Conservation (phyloP, 2,888 invertebrate genomes). For the Hylaea fasciaria region DNA sequence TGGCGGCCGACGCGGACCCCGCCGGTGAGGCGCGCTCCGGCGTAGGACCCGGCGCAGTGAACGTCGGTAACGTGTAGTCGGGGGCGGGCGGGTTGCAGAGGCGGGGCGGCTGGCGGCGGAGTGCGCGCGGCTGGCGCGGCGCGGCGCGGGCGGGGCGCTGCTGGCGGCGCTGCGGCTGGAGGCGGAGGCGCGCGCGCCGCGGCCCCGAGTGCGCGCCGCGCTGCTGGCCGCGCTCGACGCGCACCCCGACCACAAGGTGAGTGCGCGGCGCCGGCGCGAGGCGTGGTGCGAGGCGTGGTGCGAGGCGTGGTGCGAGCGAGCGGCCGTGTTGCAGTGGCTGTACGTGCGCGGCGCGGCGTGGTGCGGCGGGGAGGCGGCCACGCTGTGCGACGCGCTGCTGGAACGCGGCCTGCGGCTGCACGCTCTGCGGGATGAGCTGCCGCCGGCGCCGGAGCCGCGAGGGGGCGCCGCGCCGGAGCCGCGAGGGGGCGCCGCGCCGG, state of each 20-base stretch:
- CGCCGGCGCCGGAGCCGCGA: constrained; percentile 3
- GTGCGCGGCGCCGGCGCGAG: constrained; percentile 39
- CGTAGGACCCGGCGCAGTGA: no score
- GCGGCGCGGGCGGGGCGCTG: constrained; percentile 43
- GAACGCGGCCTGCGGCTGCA: constrained; percentile 91
- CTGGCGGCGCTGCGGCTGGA: constrained; percentile 43
- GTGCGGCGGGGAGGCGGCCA: constrained; percentile 82
- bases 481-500: not conserved
- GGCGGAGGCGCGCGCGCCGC: constrained; percentile 44
- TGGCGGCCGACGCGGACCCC: constrained; percentile 37
- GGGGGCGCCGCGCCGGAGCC: constrained; percentile 16
- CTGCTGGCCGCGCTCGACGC: constrained; percentile 83
- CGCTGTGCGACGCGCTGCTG: constrained; percentile 90
- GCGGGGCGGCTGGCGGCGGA: constrained; percentile 33
- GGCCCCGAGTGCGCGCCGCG: constrained; percentile 42
- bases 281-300: constrained; percentile 44
- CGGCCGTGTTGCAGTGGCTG: constrained; percentile 47
- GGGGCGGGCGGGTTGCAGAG: no score
- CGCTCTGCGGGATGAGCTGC: constrained; percentile 90
- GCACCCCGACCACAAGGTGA: constrained; percentile 53
- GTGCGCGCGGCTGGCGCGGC: constrained; percentile 27
- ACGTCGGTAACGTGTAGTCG: no score
- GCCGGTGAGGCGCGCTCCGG: constrained; percentile 22
- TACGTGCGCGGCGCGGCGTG: constrained; percentile 66
- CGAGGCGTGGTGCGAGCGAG: constrained; percentile 85